Evolutionary conservation across 2,797 vertebrate species (phyloP), one percentile per base, ranked within the genome.

Genomic region (Hyperoplus lanceolatus): DNA sequence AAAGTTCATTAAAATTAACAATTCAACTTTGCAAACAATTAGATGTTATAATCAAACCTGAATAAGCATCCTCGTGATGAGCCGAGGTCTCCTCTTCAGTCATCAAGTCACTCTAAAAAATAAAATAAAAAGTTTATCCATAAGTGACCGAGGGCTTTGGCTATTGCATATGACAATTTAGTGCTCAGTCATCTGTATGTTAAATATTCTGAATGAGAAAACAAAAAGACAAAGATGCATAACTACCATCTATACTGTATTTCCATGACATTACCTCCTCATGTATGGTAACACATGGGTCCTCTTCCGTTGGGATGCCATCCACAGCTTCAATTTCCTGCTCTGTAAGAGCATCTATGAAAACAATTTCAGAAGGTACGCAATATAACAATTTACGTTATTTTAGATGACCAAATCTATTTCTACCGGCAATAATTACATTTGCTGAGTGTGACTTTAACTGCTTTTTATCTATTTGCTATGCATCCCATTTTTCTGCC

Each of bases 81-180:
- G 56, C 11, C 29, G 13, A 6, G 8, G 21, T 69, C 13, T 67
- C 45, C 4, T 55, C 79, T 46, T 75, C 75, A 15, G 53, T n/a
- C 48, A 42, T 42, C 3, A 14, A 38, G 50, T 80, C 59, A 66
- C 36, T 64, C 87, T 90, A 10, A 50, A 88, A 87, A 4, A 79
- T 5, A 29, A 29, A 29, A 29, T 29, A 83, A 16, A 6, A 69
- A 12, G 62, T 43, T 46, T 3, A 53, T 45, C 39, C 56, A 56
- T 71, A 45, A 66, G 12, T 77, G 48, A 63, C 10, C 38, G n/a
- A 73, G 4, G 29, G 29, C 29, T 29, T 29, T 29, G 29, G 29
- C 29, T 29, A 29, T 29, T 29, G 29, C 29, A 29, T 29, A 29
- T 29, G 29, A 29, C 29, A 29, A 29, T 29, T 29, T 29, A 29